These are phyloP conservation scores for Diarsia dahlii DNA, from an alignment of 2,888 invertebrate genomes.

Conservation along the genomic window DNA sequence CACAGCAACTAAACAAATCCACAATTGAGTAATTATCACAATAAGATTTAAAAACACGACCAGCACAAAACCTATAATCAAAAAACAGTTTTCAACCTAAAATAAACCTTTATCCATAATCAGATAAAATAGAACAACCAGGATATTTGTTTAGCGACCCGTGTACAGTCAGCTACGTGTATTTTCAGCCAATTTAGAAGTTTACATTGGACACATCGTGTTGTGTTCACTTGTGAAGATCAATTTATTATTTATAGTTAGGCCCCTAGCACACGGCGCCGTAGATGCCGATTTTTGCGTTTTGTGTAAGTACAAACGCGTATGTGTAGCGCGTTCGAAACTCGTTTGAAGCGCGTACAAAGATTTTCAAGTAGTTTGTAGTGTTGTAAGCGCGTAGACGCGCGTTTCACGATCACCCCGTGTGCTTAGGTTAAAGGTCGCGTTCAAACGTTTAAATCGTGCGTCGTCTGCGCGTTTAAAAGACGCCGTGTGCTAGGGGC, in stretches of 20 bases:
- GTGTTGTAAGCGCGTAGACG: too few species aligned
- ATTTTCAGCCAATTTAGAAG: conserved; percentile 79
- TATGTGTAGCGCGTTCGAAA: too few species aligned
- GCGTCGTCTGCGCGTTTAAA: too few species aligned
- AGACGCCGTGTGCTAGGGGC: too few species aligned
- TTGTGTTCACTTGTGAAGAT: conserved; percentile 48
- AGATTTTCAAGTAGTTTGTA: too few species aligned
- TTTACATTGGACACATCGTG: conserved; percentile 67
- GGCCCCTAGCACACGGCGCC: too few species aligned
- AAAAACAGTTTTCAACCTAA: conserved; percentile 31
- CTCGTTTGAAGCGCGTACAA: too few species aligned
- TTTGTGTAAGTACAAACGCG: too few species aligned
- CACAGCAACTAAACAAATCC: background rate
- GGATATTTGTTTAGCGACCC: conserved; percentile 58
- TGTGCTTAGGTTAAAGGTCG: too few species aligned
- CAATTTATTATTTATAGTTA: conserved; percentile 63
- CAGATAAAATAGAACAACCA: conserved; percentile 63
- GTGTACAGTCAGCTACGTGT: conserved; percentile 62
- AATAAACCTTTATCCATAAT: conserved; percentile 60
- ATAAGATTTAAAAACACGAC: conserved; percentile 7
- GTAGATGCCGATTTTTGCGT: too few species aligned
- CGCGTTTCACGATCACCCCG: too few species aligned
- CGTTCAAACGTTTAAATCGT: too few species aligned
- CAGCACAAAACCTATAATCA: conserved; percentile 17
- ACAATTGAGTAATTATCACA: conserved; percentile 43